phyloP scores from a whole-genome alignment of 2,113 vertebrate species.

The Hyla sarda region DNA sequence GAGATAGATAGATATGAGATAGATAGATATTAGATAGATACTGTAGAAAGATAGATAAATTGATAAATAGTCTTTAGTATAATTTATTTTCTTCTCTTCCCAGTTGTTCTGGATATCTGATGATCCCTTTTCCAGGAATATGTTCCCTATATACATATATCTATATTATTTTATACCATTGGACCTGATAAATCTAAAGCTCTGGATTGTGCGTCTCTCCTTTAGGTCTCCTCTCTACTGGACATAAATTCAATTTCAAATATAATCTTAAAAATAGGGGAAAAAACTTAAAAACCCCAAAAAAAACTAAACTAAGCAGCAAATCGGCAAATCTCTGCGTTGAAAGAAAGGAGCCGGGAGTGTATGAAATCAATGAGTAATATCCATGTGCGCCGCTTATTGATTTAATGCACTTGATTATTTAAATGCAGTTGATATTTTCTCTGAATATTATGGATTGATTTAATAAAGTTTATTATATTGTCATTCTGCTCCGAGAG shows the following conservation, averaged over 20 bases:
- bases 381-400: neutral
- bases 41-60: too few species aligned
- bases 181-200: too few species aligned
- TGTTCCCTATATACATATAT: too few species aligned
- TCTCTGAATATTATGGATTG: conserved; percentile 34
- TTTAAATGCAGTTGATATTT: conserved; percentile 50
- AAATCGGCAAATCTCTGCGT: neutral
- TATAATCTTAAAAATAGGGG: conserved; percentile 16
- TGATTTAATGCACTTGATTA: conserved; percentile 30
- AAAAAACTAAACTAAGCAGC: neutral
- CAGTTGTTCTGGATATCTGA: too few species aligned
- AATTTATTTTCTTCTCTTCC: too few species aligned
- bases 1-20: too few species aligned
- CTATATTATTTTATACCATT: too few species aligned
- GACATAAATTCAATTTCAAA: neutral
- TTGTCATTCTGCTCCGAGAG: conserved; percentile 24
- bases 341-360: conserved; percentile 6
- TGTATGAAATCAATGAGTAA: conserved; percentile 32
- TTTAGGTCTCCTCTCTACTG: too few species aligned
- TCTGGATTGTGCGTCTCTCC: too few species aligned
- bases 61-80: too few species aligned
- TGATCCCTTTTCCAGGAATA: too few species aligned
- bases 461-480: conserved; percentile 45
- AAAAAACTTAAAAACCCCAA: neutral
- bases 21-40: too few species aligned